Evolutionary conservation across 1,140 invertebrate genomes (phyloP).

Genomic region (Leptinotarsa texana): DNA sequence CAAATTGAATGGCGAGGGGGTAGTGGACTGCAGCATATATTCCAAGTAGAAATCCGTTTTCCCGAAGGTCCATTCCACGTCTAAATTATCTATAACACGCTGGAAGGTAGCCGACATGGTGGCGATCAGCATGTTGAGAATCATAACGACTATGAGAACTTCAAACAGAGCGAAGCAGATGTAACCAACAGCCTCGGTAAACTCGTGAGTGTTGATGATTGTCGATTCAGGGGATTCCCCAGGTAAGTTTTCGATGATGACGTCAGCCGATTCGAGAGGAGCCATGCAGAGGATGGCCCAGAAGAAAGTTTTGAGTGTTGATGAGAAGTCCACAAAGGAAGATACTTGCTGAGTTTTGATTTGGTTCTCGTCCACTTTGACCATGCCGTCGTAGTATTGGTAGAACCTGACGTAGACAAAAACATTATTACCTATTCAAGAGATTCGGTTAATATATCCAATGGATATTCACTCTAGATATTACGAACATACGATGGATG

Average conservation of each 20-base stretch:
- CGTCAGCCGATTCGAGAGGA: conserved; percentile 67
- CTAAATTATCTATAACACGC: conserved; percentile 64
- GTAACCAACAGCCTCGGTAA: conserved; percentile 66
- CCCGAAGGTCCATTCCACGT: conserved; percentile 65
- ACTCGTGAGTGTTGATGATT: conserved; percentile 61
- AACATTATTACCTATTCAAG: too few relatives aligned
- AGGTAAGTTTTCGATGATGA: conserved; percentile 64
- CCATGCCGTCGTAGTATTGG: conserved; percentile 66
- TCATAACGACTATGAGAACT: conserved; percentile 71
- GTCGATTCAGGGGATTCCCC: conserved; percentile 56
- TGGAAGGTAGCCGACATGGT: conserved; percentile 78
- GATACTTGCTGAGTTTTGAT: conserved; percentile 57
- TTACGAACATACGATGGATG: too few relatives aligned
- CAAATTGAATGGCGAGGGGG: conserved; percentile 64
- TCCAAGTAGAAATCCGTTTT: conserved; percentile 63
- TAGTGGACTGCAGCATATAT: conserved; percentile 61
- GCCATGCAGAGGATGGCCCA: conserved; percentile 77
- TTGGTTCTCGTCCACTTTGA: conserved; percentile 59
- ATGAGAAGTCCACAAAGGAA: conserved; percentile 62
- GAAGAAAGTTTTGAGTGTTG: conserved; percentile 72
- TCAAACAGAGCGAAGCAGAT: conserved; percentile 68
- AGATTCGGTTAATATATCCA: too few relatives aligned
- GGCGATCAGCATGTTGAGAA: conserved; percentile 79
- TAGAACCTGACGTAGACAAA: conserved; percentile 54
- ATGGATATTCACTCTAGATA: too few relatives aligned